These are phyloP conservation scores for Plagiodera versicolora DNA, from an alignment of 2,888 invertebrate species.

Conservation along the genomic window DNA sequence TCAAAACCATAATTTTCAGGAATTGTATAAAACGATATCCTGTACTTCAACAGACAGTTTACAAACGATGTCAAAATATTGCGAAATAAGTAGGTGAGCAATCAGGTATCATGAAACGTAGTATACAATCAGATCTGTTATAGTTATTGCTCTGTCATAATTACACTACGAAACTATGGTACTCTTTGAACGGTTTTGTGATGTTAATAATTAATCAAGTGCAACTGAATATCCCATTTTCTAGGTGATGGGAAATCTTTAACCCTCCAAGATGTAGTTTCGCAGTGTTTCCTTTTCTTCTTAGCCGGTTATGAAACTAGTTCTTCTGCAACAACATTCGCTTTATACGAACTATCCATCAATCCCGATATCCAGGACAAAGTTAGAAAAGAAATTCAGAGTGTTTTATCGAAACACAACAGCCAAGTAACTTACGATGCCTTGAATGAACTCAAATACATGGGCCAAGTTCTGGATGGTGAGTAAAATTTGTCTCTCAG, in stretches of 20 bases:
- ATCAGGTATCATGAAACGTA: too few relatives aligned
- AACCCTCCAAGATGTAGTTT: conserved; percentile 30
- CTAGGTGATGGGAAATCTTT: conserved; percentile 26
- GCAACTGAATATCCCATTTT: too few relatives aligned
- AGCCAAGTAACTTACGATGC: conserved; percentile 36
- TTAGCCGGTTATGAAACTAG: conserved; percentile 39
- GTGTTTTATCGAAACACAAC: conserved; percentile 29
- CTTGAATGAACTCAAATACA: conserved; percentile 36
- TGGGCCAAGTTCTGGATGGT: conserved; percentile 36
- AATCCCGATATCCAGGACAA: conserved; percentile 33
- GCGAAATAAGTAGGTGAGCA: too few relatives aligned
- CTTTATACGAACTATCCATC: conserved; percentile 30
- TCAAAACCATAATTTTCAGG: too few relatives aligned
- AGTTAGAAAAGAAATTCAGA: conserved; percentile 30
- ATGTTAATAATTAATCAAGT: too few relatives aligned
- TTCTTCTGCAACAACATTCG: conserved; percentile 37
- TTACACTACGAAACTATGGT: too few relatives aligned
- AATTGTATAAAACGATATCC: too few relatives aligned
- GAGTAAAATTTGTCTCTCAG: background rate
- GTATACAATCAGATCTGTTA: too few relatives aligned
- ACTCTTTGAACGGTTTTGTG: too few relatives aligned
- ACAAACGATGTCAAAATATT: too few relatives aligned
- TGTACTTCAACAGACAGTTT: too few relatives aligned
- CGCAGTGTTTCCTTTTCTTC: conserved; percentile 38
- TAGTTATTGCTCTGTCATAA: too few relatives aligned